Evolutionary conservation across 2,113 vertebrate genomes (phyloP).

Genomic region (Vicugna pacos): DNA sequence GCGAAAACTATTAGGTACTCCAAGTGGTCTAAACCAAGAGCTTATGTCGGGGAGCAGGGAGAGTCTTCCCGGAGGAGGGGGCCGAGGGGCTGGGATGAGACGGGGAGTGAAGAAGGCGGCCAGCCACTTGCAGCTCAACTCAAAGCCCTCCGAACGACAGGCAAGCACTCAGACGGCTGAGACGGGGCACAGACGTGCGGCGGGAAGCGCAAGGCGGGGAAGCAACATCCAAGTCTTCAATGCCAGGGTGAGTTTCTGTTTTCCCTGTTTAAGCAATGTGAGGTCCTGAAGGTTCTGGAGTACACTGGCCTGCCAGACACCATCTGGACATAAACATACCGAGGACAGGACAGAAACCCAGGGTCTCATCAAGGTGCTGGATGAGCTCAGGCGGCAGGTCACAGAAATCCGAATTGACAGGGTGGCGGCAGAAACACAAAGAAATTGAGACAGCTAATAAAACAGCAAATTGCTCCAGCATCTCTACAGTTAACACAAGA

Average conservation of each 20-base stretch:
- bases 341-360: neutral
- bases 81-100: neutral
- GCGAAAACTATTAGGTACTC: neutral
- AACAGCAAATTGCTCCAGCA: neutral
- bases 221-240: neutral
- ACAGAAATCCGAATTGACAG: neutral
- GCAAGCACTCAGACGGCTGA: too few relatives aligned
- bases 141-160: neutral
- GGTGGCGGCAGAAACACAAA: neutral
- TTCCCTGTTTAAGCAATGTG: neutral
- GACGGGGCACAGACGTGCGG: rapidly evolving
- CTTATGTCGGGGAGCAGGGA: too few relatives aligned
- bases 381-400: neutral
- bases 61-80: neutral
- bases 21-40: neutral
- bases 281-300: neutral
- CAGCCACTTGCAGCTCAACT: neutral
- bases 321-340: neutral
- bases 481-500: neutral
- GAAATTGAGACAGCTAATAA: neutral
- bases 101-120: too few relatives aligned
- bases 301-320: neutral
- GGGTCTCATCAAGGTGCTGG: neutral
- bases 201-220: neutral
- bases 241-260: neutral